These are phyloP conservation scores for Tachypleus tridentatus DNA, from an alignment of 1,140 invertebrate genomes.

Conservation along the genomic window DNA sequence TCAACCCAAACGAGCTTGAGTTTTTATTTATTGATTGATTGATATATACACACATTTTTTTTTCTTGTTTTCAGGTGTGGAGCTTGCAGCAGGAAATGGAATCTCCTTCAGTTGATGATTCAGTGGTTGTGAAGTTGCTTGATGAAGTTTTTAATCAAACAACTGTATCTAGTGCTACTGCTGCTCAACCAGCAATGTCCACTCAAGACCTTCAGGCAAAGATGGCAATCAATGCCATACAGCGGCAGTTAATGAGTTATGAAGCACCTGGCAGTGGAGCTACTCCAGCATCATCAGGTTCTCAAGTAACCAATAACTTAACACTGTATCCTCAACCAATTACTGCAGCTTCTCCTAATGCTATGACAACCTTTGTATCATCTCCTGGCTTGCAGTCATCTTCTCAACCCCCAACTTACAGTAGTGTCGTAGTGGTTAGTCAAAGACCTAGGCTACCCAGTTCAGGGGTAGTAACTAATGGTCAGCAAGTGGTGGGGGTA, in stretches of 20 bases:
- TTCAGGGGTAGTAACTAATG: constrained; percentile 26
- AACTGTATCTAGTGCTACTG: constrained; percentile 2
- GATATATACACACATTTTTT: no score
- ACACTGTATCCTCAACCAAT: constrained; percentile 18
- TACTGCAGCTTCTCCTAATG: constrained; percentile 18
- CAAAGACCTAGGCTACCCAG: constrained; percentile 18
- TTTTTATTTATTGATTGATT: no score
- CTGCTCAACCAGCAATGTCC: constrained; percentile 10
- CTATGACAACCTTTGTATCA: neutral
- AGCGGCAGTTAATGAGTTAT: constrained; percentile 75
- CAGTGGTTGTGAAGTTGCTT: constrained; percentile 10
- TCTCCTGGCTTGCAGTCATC: neutral
- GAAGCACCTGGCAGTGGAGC: constrained; percentile 45
- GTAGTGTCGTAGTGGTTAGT: neutral
- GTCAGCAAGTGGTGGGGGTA: constrained; percentile 11
- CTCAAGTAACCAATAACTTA: constrained; percentile 20
- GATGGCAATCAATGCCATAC: constrained; percentile 77
- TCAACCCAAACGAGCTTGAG: no score
- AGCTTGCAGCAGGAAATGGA: constrained; percentile 24
- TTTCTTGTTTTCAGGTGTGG: constrained; percentile 11
- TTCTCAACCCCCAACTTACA: constrained; percentile 9
- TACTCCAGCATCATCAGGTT: constrained; percentile 17
- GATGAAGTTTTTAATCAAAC: constrained; percentile 12
- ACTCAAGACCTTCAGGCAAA: constrained; percentile 50
- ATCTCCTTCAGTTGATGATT: constrained; percentile 1